A percentile compares a stretch with the other conserved stretches of the same genome.
These are phyloP conservation scores for Scolopax rusticola DNA, from an alignment of 2,797 vertebrate genomes.

Conservation along the genomic window DNA sequence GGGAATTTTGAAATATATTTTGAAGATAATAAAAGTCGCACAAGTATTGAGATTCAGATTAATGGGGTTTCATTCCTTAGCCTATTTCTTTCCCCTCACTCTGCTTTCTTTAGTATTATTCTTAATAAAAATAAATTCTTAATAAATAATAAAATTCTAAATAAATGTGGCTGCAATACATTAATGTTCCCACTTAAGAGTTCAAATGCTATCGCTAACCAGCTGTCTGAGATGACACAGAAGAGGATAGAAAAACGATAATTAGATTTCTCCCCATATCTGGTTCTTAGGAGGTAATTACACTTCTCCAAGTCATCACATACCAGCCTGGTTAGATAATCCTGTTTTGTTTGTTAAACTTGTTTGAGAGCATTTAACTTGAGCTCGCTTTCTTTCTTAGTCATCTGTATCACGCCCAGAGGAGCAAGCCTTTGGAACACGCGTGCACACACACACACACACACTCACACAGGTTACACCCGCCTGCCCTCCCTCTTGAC, in stretches of 20 bases:
- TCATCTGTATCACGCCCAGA: conserved; percentile 37
- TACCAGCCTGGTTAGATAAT: conserved; percentile 50
- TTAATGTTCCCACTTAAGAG: not conserved
- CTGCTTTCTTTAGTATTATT: not conserved
- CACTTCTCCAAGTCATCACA: conserved; percentile 30
- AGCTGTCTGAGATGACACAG: conserved; percentile 6
- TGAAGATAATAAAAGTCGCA: not conserved
- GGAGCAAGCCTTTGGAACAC: not conserved
- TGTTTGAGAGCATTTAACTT: conserved; percentile 53
- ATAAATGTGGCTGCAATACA: not conserved
- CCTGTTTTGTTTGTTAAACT: conserved; percentile 68
- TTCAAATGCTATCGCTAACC: not conserved
- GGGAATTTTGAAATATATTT: not conserved
- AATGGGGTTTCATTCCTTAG: not conserved
- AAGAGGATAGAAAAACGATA: conserved; percentile 39
- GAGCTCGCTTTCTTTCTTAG: conserved; percentile 19
- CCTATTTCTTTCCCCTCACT: not conserved
- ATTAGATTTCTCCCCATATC: conserved; percentile 44
- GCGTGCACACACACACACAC: not conserved
- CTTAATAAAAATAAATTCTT: no score
- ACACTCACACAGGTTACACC: not conserved
- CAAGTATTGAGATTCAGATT: not conserved
- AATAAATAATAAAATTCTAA: no score
- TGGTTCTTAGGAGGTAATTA: conserved; percentile 31
- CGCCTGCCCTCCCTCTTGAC: not conserved